These are phyloP conservation scores for Oscheius myriophilus DNA, from an alignment of 2,888 invertebrate species.

Conservation along the genomic window DNA sequence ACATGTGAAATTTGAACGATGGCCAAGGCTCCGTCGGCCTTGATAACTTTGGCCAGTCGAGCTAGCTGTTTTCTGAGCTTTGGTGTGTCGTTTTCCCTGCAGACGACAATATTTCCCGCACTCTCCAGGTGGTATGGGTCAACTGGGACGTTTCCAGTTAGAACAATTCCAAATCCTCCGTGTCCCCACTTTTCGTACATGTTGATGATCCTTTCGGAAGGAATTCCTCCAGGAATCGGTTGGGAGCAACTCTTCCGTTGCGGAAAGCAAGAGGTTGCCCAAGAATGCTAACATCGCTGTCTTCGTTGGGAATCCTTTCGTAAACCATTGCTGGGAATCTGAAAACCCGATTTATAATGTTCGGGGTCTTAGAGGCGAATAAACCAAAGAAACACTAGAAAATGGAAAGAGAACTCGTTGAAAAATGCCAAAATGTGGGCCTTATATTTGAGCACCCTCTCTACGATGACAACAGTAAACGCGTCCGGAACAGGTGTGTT, in stretches of 20 bases:
- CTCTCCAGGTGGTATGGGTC: constrained; percentile 50
- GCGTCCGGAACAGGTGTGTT: too few species aligned
- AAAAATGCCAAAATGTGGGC: too few species aligned
- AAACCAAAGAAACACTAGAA: too few species aligned
- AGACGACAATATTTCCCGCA: constrained; percentile 56
- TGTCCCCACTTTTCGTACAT: constrained; percentile 60
- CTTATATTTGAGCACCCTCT: too few species aligned
- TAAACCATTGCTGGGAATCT: constrained; percentile 2
- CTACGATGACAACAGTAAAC: too few species aligned
- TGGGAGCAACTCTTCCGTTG: constrained; percentile 36
- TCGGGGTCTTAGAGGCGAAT: too few species aligned
- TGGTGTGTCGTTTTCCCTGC: constrained; percentile 40
- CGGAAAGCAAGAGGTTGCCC: constrained; percentile 33
- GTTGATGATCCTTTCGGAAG: constrained; percentile 42
- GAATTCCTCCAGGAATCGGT: constrained; percentile 50
- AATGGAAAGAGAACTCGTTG: too few species aligned
- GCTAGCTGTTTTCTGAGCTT: constrained; percentile 36
- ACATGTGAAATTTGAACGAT: constrained; percentile 53
- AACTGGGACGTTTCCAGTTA: constrained; percentile 53
- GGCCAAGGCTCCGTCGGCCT: constrained; percentile 48
- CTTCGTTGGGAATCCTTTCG: background rate
- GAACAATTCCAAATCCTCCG: constrained; percentile 56
- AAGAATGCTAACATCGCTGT: constrained; percentile 24
- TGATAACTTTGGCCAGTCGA: constrained; percentile 32
- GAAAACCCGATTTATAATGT: too few species aligned